phyloP scores from a whole-genome alignment of 2,113 vertebrate species.

The Gadus macrocephalus region DNA sequence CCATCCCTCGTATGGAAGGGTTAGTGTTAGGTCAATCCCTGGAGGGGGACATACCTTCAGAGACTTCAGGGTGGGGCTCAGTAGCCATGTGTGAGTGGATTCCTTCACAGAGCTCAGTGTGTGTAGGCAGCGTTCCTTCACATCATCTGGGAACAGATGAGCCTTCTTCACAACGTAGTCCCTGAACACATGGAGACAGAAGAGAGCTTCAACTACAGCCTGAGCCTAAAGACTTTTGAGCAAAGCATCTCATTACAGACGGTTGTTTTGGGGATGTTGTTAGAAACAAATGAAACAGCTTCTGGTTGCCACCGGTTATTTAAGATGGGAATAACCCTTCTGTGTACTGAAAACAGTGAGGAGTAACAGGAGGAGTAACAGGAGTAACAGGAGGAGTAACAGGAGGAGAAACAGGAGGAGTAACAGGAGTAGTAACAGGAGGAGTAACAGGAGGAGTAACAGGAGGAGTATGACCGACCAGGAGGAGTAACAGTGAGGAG shows the following conservation, averaged over 20 bases:
- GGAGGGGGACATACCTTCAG: conserved; percentile 72
- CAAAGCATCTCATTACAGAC: not conserved
- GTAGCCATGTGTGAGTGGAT: conserved; percentile 58
- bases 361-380: no score
- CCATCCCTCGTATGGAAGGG: no score
- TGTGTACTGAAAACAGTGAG: not conserved
- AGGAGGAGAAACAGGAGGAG: no score
- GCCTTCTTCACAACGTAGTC: conserved; percentile 41
- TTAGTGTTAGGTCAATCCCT: not conserved
- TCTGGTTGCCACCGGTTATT: not conserved
- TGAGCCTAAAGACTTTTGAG: not conserved
- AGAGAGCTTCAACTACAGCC: not conserved
- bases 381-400: no score
- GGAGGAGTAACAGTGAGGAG: no score
- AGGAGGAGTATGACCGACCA: no score
- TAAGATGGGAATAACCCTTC: not conserved
- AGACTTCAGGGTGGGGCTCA: conserved; percentile 62
- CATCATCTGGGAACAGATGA: conserved; percentile 40
- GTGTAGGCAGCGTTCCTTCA: conserved; percentile 33
- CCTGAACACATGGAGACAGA: conserved; percentile 54
- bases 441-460: no score
- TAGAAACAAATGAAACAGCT: not conserved
- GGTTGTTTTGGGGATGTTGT: not conserved
- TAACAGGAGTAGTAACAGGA: no score
- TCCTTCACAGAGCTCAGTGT: conserved; percentile 65